Evolutionary conservation across 2,113 vertebrate species (phyloP).

Genomic region (Xiphophorus maculatus): DNA sequence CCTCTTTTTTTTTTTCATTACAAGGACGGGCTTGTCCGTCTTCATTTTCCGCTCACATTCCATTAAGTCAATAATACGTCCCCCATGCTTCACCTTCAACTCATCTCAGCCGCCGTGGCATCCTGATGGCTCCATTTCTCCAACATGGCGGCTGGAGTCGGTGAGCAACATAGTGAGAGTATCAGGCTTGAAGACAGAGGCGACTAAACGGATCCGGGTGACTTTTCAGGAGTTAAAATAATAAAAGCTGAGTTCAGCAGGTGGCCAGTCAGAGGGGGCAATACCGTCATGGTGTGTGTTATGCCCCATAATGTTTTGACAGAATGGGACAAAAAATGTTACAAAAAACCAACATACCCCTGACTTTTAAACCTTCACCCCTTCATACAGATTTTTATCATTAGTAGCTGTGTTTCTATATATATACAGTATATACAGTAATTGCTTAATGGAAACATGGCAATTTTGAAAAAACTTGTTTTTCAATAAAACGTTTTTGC

Average conservation of each 20-base stretch:
- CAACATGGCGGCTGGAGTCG: constrained; percentile 27
- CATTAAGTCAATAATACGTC: constrained; percentile 16
- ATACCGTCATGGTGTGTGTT: too few relatives aligned
- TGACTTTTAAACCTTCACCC: too few relatives aligned
- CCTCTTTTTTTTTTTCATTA: not conserved
- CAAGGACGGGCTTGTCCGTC: not conserved
- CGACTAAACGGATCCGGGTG: not conserved
- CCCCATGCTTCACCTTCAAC: constrained; percentile 26
- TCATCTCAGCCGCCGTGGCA: constrained; percentile 18
- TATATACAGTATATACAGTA: too few relatives aligned
- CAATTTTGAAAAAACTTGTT: too few relatives aligned
- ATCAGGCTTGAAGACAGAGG: not conserved
- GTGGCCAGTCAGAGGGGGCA: too few relatives aligned
- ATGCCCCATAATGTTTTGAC: not conserved
- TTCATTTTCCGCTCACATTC: constrained; percentile 33
- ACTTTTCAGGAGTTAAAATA: not conserved
- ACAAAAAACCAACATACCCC: too few relatives aligned
- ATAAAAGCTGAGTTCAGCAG: too few relatives aligned
- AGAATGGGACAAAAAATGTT: not conserved
- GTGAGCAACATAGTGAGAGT: not conserved
- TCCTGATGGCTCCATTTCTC: constrained; percentile 31
- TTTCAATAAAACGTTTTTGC: too few relatives aligned
- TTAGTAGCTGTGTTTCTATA: too few relatives aligned
- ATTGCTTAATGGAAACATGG: too few relatives aligned
- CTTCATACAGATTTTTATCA: too few relatives aligned